Conservation (phyloP, 1,140 invertebrate species). For the Chionoecetes opilio region DNA sequence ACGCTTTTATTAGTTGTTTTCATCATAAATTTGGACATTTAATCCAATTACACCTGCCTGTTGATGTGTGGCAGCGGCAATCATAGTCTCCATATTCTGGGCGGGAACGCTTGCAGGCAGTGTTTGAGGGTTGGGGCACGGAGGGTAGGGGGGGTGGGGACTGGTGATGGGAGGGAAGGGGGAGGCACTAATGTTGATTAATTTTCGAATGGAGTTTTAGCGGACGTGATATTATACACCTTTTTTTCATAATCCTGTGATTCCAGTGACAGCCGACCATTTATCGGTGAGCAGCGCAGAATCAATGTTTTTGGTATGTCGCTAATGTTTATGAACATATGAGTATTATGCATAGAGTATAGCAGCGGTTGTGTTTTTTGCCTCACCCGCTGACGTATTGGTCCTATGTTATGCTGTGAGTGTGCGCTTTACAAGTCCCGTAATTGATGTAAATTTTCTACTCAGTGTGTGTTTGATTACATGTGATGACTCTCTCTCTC, state of each 20-base stretch:
- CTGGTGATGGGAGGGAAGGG: background rate
- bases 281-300: background rate
- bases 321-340: background rate
- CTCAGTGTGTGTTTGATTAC: background rate
- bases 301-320: slow-evolving; percentile 20
- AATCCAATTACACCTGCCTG: slow-evolving; percentile 64
- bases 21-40: slow-evolving; percentile 66
- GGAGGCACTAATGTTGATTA: background rate
- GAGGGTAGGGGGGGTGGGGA: background rate
- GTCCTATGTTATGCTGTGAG: background rate
- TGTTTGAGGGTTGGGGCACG: background rate
- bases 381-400: background rate
- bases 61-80: slow-evolving; percentile 44
- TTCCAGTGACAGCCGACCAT: background rate
- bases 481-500: background rate
- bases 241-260: background rate
- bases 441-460: background rate
- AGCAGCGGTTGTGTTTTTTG: background rate
- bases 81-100: slow-evolving; percentile 46
- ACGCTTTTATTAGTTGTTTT: slow-evolving; percentile 66
- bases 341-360: background rate
- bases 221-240: background rate
- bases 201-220: slow-evolving; percentile 6
- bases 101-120: background rate
- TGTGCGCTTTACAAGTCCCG: background rate